phyloP scores from a whole-genome alignment of 2,797 vertebrate genomes.

The Melanotaenia maccullochi region DNA sequence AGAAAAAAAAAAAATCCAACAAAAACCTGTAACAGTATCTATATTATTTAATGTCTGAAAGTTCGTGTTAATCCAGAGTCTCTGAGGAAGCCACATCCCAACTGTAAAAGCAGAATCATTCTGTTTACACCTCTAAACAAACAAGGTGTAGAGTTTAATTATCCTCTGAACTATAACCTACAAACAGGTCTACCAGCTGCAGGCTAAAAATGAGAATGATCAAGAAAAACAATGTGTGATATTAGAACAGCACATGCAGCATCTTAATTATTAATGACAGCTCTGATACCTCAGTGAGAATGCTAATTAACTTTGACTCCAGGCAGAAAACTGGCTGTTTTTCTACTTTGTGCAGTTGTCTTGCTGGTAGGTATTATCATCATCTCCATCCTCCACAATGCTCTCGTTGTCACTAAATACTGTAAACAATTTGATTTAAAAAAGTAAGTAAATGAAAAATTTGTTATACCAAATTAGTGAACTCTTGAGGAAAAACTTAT shows the following conservation, averaged over 20 bases:
- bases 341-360: background rate
- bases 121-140: background rate
- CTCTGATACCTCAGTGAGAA: conserved; percentile 11
- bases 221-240: conserved; percentile 13
- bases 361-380: background rate
- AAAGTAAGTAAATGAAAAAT: background rate
- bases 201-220: conserved; percentile 20
- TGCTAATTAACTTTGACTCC: conserved; percentile 27
- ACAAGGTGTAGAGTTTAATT: conserved; percentile 2
- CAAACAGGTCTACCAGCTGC: background rate
- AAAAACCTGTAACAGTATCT: background rate
- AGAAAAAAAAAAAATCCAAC: no score
- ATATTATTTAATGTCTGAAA: no score
- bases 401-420: conserved; percentile 3
- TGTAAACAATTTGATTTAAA: background rate
- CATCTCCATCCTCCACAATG: background rate
- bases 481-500: background rate
- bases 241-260: conserved; percentile 9
- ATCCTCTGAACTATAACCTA: background rate
- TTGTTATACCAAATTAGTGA: background rate
- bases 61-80: background rate
- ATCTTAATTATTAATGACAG: conserved; percentile 26
- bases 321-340: conserved; percentile 16
- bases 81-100: background rate
- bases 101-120: background rate